Base-by-base conservation (phyloP, 2,888 invertebrate genomes). In the Smittia aterrima region DNA sequence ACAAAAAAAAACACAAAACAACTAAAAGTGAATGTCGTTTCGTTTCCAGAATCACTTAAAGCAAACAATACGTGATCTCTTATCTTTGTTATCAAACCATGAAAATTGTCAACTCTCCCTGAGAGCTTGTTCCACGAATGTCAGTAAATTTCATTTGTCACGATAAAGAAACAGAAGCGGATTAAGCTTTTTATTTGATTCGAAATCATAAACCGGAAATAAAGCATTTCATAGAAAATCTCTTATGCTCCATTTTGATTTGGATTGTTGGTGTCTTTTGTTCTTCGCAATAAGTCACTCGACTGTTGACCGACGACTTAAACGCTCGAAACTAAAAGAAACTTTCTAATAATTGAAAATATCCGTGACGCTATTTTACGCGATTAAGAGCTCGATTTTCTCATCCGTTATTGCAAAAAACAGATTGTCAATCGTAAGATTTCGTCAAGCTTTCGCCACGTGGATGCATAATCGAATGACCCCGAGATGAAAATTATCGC, bases 31-130 rank as follows among this genome's bases (percentile, higher is more conserved):
- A 47, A 47, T n/a, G 47, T 47, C 16, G 47, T 16, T 47, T 47
- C 47, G 32, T 47, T n/a, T 16, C n/a, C 24, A 27, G 25, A 64
- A 24, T 64, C 24, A 64, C 62, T 64, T 64, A 64, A 24, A 66
- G 58, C 20, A 32, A 66, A 66, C 38, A 38, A 66, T 64, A 25
- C 11, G 13, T n/a, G 18, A 58, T 22, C 22, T 66, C 32, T 66
- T 66, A 38, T 38, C 38, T 38, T 32, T 38, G 66, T 66, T 66
- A 66, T 66, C 66, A 66, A 66, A 38, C 62, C 38, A 66, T 66
- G 20, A 66, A 66, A 66, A 38, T 66, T 66, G 62, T 66, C 66
- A 32, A 1, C 9, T 32, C 32, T 32, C 32, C 32, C 9, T n/a
- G n/a, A n/a, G 18, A 47, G 58, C 20, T 6, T 58, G 20, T 18